Evolutionary conservation across 2,888 invertebrate species (phyloP), one percentile per base, ranked within the genome.

Genomic region (Muschampia plurimacula): DNA sequence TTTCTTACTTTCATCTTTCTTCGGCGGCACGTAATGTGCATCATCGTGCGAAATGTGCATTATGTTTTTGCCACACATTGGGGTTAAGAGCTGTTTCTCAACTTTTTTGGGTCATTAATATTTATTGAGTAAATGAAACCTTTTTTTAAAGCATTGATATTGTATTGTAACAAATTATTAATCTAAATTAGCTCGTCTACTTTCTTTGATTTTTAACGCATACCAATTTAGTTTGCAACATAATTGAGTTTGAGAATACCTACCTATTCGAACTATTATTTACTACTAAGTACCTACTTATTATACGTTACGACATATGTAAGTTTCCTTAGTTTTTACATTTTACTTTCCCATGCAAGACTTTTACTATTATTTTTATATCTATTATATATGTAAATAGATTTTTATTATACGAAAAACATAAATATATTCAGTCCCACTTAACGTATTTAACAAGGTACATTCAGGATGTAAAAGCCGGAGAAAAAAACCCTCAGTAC

Each of bases 1-100:
- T 78, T 80, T 79, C 77, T 80, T 74, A 77, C 81, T 82, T 82
- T 82, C 82, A 78, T 82, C 80, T 81, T 78, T 74, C 79, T 75
- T 60, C 12, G 15, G 62, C 76, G 49, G 68, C 76, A 80, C 79
- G 81, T 81, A 77, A 81, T 77, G 76, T 75, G 75, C 77, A 77
- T 75, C 79, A 78, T 77, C 78, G 79, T 52, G 63, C 22, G 44
- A 44, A 71, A 28, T 46, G 36, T 60, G 71, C 71, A 71, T 71
- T 71, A 71, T n/a, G 66, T 65, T 59, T 66, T 71, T 66, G 46
- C 59, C 57, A 52, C 66, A 59, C 32, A 32, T 36, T 13, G 8
- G 22, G 71, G 66, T 71, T 66, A 71, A 60, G 12, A 12, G 49
- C 49, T 39, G 39, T 66, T 66, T 66, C 49, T 65, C 57, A 66